phyloP scores from a whole-genome alignment of 2,888 invertebrate species.

The Xanthorhoe designata region DNA sequence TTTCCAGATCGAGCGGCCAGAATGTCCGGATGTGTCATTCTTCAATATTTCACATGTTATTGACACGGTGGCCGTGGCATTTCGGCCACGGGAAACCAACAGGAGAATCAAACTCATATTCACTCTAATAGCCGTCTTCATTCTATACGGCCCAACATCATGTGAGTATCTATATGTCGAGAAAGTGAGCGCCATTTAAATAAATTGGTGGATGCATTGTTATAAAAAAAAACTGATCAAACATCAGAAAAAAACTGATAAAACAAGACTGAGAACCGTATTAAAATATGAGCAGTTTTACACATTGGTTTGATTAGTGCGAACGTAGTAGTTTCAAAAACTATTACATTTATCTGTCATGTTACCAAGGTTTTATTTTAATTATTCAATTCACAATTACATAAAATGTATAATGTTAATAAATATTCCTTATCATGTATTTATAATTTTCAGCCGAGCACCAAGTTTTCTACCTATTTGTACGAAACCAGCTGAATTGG shows the following conservation, averaged over 20 bases:
- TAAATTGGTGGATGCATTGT: too few relatives aligned
- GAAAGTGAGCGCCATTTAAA: too few relatives aligned
- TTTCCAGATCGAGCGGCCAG: conserved; percentile 68
- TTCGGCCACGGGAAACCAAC: conserved; percentile 67
- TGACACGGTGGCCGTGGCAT: conserved; percentile 80
- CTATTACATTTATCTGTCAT: too few relatives aligned
- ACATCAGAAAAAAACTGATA: too few relatives aligned
- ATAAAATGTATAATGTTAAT: too few relatives aligned
- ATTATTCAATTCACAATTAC: background rate
- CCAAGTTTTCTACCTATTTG: conserved; percentile 72
- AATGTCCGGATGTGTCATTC: conserved; percentile 84
- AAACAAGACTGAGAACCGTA: too few relatives aligned
- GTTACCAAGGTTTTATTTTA: too few relatives aligned
- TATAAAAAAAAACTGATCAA: too few relatives aligned
- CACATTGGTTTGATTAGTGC: too few relatives aligned
- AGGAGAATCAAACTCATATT: conserved; percentile 72
- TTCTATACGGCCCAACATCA: conserved; percentile 76
- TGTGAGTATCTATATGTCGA: conserved; percentile 16
- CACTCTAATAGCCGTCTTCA: conserved; percentile 79
- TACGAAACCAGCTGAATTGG: conserved; percentile 57
- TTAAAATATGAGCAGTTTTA: too few relatives aligned
- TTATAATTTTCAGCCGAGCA: conserved; percentile 70
- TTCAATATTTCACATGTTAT: conserved; percentile 89
- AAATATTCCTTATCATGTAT: too few relatives aligned
- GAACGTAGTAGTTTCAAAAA: too few relatives aligned